Evolutionary conservation across 2,888 invertebrate genomes (phyloP).

Genomic region (Xestia ashworthii): DNA sequence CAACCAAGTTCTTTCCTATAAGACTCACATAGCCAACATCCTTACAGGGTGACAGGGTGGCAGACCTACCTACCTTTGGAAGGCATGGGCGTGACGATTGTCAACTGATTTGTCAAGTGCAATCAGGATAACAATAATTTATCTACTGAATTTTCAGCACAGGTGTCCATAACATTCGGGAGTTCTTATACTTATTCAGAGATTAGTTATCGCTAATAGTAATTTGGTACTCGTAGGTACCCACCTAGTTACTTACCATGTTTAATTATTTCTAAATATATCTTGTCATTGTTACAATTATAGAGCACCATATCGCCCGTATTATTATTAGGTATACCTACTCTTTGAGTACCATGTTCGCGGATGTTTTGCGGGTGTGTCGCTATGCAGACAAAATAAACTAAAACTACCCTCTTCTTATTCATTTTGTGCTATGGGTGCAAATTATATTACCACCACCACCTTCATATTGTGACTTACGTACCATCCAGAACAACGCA

Average conservation of each 20-base stretch:
- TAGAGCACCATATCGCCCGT: too few relatives aligned
- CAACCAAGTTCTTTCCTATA: background rate
- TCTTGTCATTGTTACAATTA: background rate
- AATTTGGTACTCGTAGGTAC: background rate
- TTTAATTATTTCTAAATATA: background rate
- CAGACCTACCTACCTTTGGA: background rate
- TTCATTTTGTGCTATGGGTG: background rate
- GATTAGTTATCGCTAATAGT: background rate
- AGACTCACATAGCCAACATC: background rate
- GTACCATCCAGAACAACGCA: background rate
- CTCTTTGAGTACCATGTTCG: background rate
- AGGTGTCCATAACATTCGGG: background rate
- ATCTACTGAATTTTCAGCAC: background rate
- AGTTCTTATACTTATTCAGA: background rate
- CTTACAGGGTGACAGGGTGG: background rate
- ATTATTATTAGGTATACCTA: too few relatives aligned
- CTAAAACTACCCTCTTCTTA: constrained; percentile 1
- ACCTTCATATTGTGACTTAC: too few relatives aligned
- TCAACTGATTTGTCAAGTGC: background rate
- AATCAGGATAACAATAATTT: background rate
- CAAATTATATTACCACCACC: background rate
- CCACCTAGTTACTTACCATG: background rate
- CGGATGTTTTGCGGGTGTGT: background rate
- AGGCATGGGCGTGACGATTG: background rate
- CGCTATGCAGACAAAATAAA: background rate